phyloP scores from a whole-genome alignment of 2,797 vertebrate species.

The Mareca penelope region DNA sequence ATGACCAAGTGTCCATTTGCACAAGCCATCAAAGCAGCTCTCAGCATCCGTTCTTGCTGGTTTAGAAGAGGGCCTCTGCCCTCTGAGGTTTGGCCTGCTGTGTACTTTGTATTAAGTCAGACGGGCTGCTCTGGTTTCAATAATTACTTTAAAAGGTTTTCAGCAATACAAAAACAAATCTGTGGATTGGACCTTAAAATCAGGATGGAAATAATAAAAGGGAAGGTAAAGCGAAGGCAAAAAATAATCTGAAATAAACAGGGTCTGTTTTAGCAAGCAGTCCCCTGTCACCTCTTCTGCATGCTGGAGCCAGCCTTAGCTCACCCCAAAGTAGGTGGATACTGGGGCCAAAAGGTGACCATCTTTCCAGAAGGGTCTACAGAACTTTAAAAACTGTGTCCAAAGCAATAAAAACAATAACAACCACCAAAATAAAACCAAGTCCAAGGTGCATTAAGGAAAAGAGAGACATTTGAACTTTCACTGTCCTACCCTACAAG shows the following conservation, averaged over 20 bases:
- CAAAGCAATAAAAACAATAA: background rate
- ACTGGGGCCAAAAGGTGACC: background rate
- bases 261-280: background rate
- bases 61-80: constrained; percentile 10
- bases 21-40: background rate
- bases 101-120: background rate
- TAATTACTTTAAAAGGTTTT: constrained; percentile 32
- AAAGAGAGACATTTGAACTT: background rate
- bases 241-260: background rate
- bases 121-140: constrained; percentile 39
- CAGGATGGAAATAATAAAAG: background rate
- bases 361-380: background rate
- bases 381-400: background rate
- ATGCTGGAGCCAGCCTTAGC: background rate
- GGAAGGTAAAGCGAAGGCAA: background rate
- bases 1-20: background rate
- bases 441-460: background rate
- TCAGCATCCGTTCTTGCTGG: background rate
- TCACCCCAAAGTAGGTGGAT: background rate
- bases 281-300: background rate
- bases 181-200: background rate
- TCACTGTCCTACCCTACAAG: background rate
- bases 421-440: background rate
- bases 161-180: background rate
- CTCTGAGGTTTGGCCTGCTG: constrained; percentile 35